Base-by-base conservation (phyloP, 2,888 invertebrate genomes). In the Hedychridium roseum region DNA sequence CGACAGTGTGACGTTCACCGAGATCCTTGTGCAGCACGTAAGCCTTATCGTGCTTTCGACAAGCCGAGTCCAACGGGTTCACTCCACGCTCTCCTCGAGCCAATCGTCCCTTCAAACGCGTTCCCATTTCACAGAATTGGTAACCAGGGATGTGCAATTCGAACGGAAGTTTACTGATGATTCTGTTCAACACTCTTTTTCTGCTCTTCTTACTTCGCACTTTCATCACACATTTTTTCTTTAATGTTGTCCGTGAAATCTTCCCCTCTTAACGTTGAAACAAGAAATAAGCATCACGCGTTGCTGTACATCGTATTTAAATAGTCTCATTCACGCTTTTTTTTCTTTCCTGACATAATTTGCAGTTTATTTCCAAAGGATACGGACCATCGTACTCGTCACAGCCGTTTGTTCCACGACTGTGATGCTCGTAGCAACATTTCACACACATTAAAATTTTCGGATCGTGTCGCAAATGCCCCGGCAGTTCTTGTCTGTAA, bases 1-100 rank as follows among this genome's bases (percentile, higher is more conserved):
- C 78, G 1, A 78, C 79, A 39, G 57, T 51, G 51, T 76, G 66
- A 32, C 75, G 57, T 4, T n/a, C 35, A 1, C 52, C 20, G 38
- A 57, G 47, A 1, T 56, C 42, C 40, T 43, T 48, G 37, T 57
- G 51, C 20, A 46, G 34, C 7, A 55, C 56, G 34, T 66, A 64
- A 0, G 54, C 57, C 4, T 60, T 63, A 40, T 59, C 58, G 49
- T 58, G 65, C 23, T 57, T 37, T 43, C 53, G 56, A 28, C 67
- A 67, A 12, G 66, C 68, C 16, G 44, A 21, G 23, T 70, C 68
- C 1, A 68, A 46, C 14, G 42, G 45, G 54, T 70, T 68, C 5
- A 66, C 58, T 7, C 66, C 62, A 1, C 39, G 41, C 54, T 66
- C 65, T 35, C 64, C 60, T 21, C 64, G 47, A 3, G 44, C 49